phyloP scores from a whole-genome alignment of 2,888 invertebrate genomes.

The Troides oblongomaculatus region DNA sequence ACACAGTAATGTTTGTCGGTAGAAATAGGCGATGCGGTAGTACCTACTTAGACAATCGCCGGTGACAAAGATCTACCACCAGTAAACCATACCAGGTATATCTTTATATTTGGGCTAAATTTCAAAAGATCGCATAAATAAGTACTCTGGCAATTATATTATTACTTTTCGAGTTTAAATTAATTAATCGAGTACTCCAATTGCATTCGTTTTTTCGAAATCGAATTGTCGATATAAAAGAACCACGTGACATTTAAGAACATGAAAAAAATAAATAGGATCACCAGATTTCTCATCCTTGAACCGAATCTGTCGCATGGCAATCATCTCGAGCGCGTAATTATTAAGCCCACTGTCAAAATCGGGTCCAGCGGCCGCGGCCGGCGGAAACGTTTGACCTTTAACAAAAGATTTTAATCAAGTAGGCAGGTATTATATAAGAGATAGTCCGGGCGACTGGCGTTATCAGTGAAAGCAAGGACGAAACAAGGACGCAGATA shows the following conservation, averaged over 20 bases:
- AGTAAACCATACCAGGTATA: too few species aligned
- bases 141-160: not conserved
- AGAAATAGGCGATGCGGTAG: too few species aligned
- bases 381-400: constrained; percentile 47
- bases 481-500: constrained; percentile 70
- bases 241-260: constrained; percentile 20
- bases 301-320: constrained; percentile 36
- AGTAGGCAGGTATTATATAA: constrained; percentile 50
- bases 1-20: too few species aligned
- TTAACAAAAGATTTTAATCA: constrained; percentile 42
- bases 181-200: not conserved
- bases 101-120: not conserved
- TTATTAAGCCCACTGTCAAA: constrained; percentile 44
- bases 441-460: constrained; percentile 49
- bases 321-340: constrained; percentile 29
- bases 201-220: constrained; percentile 8
- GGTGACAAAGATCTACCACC: too few species aligned
- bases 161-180: not conserved
- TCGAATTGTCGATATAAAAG: constrained; percentile 12
- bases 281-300: constrained; percentile 34
- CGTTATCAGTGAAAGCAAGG: constrained; percentile 79
- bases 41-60: too few species aligned
- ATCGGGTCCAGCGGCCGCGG: constrained; percentile 44
- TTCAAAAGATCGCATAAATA: not conserved
- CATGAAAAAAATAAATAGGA: constrained; percentile 14